Evolutionary conservation across 1,140 invertebrate genomes (phyloP).

Genomic region (Bombus confusus): DNA sequence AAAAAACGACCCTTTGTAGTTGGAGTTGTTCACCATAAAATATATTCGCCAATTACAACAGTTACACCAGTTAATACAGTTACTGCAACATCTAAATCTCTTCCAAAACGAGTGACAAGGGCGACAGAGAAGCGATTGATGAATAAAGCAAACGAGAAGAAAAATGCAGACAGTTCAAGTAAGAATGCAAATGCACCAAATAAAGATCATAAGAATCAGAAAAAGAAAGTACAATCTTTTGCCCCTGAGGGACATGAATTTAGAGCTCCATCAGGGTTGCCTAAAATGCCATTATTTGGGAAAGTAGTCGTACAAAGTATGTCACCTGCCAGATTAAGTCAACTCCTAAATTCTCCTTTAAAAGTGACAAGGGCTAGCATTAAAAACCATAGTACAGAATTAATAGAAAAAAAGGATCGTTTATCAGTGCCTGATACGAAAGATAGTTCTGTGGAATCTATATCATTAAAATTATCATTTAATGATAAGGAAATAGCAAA

Average conservation of each 20-base stretch:
- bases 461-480: background rate
- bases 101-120: slow-evolving; percentile 69
- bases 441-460: slow-evolving; percentile 1
- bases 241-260: slow-evolving; percentile 69
- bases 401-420: background rate
- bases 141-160: slow-evolving; percentile 55
- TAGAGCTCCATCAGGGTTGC: slow-evolving; percentile 61
- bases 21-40: slow-evolving; percentile 76
- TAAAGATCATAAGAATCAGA: background rate
- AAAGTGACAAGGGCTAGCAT: background rate
- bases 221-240: slow-evolving; percentile 55
- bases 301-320: slow-evolving; percentile 29
- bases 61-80: slow-evolving; percentile 6
- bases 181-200: background rate
- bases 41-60: slow-evolving; percentile 68
- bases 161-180: slow-evolving; percentile 4
- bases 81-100: background rate
- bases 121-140: slow-evolving; percentile 74
- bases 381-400: background rate
- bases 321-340: slow-evolving; percentile 24
- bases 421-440: background rate
- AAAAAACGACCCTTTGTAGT: slow-evolving; percentile 79
- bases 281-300: slow-evolving; percentile 65
- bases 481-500: background rate
- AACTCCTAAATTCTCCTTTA: background rate